These are phyloP conservation scores for Pygmarrhopalites habei DNA, from an alignment of 1,140 invertebrate genomes.

Conservation along the genomic window DNA sequence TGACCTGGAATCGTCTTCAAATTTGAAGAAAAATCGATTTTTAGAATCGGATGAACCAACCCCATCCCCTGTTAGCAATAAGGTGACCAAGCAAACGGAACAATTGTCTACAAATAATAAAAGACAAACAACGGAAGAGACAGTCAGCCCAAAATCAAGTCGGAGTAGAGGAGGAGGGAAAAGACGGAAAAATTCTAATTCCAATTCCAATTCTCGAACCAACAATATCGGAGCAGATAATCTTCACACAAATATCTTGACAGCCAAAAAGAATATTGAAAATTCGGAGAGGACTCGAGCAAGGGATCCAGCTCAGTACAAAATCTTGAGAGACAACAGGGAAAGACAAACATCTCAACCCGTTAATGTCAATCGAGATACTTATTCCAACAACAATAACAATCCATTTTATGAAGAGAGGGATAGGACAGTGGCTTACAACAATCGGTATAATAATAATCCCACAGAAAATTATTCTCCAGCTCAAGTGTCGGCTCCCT, in stretches of 20 bases:
- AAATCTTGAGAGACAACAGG: slow-evolving; percentile 18
- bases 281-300: neutral
- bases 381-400: neutral
- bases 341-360: neutral
- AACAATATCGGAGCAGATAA: neutral
- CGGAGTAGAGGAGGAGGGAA: slow-evolving; percentile 2
- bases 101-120: neutral
- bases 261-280: neutral
- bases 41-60: neutral
- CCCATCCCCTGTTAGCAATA: neutral
- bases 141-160: neutral
- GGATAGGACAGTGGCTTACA: neutral
- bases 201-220: neutral
- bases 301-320: neutral
- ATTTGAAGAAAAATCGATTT: slow-evolving; percentile 3
- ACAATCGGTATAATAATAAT: neutral
- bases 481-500: neutral
- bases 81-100: neutral
- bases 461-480: neutral
- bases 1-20: neutral
- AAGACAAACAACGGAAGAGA: neutral
- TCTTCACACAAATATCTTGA: neutral
- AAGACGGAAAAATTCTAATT: neutral
- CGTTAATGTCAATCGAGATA: neutral
- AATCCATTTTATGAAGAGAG: neutral